Evolutionary conservation across 2,888 invertebrate genomes (phyloP), one percentile per base, ranked within the genome.

Genomic region (Agrilus mali): DNA sequence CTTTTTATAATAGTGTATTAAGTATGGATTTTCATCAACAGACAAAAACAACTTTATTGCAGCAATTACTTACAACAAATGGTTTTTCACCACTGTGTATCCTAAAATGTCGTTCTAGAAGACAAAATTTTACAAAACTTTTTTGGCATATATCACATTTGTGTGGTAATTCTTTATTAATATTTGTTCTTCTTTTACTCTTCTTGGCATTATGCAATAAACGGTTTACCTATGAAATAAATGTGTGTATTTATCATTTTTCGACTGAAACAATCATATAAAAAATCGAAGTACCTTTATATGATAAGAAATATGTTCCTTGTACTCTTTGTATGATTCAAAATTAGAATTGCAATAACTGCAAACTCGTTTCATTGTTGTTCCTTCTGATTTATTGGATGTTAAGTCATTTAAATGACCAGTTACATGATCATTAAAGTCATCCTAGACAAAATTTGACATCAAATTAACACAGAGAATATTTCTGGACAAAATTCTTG

Each of bases 11-110:
- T n/a, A n/a, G n/a, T n/a, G n/a, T n/a, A n/a, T n/a, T n/a, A n/a
- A n/a, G n/a, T n/a, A n/a, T n/a, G n/a, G n/a, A n/a, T n/a, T n/a
- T n/a, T n/a, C n/a, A n/a, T n/a, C n/a, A n/a, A n/a, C n/a, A n/a
- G n/a, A n/a, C n/a, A n/a, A n/a, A n/a, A n/a, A n/a, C n/a, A 6
- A 38, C 15, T 43, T 39, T n/a, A 14, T 43, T 17, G 39, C 38
- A 36, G 17, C 41, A 32, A 41, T 33, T 41, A 41, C 53, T 59
- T 66, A 75, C 75, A 60, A 67, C 65, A 58, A 69, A 78, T 0
- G 78, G 78, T 52, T 70, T 71, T 55, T 77, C 75, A 49, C 82
- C 82, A 13, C 78, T 82, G 54, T 82, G 82, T 22, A 80, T 78
- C 47, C 80, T 63, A 35, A 72, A 63, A 59, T 83, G 82, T 15